Evolutionary conservation across 2,797 vertebrate species (phyloP).

Genomic region (Coregonus sp.): DNA sequence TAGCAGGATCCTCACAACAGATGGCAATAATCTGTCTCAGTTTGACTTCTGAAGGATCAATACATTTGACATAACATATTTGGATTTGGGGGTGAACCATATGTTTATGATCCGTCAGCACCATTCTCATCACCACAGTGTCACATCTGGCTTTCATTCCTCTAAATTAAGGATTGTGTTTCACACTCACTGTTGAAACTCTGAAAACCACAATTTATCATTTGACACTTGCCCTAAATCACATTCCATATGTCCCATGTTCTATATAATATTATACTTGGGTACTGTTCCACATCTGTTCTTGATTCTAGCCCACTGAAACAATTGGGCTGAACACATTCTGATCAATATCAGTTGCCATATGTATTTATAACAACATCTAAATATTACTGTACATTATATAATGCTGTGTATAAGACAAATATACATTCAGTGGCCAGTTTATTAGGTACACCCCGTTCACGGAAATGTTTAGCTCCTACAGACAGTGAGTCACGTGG

Average conservation of each 20-base stretch:
- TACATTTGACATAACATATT: not conserved
- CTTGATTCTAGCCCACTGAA: conserved; percentile 15
- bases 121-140: not conserved
- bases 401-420: no score
- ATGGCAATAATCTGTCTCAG: not conserved
- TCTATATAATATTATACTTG: not conserved
- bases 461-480: no score
- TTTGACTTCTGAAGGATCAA: not conserved
- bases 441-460: no score
- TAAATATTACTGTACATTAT: no score
- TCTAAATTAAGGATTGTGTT: conserved; percentile 13
- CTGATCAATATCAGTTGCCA: not conserved
- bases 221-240: not conserved
- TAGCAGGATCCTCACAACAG: not conserved
- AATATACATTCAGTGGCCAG: no score
- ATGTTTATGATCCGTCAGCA: not conserved
- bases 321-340: conserved; percentile 6
- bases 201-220: conserved; percentile 9
- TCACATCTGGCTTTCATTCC: conserved; percentile 16
- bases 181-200: conserved; percentile 8
- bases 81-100: not conserved
- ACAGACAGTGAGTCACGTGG: no score
- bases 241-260: conserved; percentile 10
- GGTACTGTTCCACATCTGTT: conserved; percentile 2
- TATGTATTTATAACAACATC: no score